A percentile compares a stretch with the other conserved stretches of the same genome.
phyloP scores from a whole-genome alignment of 2,888 invertebrate genomes.

The Lepetodrilus schrolli region DNA sequence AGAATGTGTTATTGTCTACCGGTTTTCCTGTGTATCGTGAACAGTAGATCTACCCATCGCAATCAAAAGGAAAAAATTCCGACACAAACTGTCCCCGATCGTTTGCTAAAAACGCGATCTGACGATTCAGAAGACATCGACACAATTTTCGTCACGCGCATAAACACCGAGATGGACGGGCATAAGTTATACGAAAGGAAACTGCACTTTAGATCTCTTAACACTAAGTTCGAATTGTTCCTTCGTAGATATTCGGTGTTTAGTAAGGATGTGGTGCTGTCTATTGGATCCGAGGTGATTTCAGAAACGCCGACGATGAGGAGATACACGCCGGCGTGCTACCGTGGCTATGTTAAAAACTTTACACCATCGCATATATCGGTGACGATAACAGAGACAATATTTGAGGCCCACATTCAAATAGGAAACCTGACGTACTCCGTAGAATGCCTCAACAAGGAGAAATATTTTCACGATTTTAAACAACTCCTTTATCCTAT shows the following conservation, averaged over 20 bases:
- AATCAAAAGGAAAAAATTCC: no score
- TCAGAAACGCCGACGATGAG: not conserved
- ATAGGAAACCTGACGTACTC: conserved; percentile 8
- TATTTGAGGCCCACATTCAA: conserved; percentile 19
- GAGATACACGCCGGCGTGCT: not conserved
- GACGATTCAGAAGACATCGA: no score
- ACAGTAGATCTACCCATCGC: no score
- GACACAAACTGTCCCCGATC: no score
- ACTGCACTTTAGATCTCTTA: not conserved
- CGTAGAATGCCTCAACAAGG: conserved; percentile 28
- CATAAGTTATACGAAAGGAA: no score
- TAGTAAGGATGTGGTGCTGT: not conserved
- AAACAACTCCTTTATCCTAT: not conserved
- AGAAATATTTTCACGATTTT: not conserved
- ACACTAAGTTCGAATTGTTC: not conserved
- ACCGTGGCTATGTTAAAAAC: not conserved
- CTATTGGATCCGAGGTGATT: not conserved
- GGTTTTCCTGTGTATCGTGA: no score
- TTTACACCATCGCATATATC: no score
- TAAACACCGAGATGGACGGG: no score
- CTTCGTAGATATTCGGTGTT: not conserved
- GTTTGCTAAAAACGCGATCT: no score
- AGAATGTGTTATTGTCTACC: no score
- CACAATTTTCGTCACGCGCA: no score
- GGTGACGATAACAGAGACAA: no score